These are phyloP conservation scores for Gonocerus acuteangulatus DNA, from an alignment of 2,888 invertebrate genomes.

Conservation along the genomic window DNA sequence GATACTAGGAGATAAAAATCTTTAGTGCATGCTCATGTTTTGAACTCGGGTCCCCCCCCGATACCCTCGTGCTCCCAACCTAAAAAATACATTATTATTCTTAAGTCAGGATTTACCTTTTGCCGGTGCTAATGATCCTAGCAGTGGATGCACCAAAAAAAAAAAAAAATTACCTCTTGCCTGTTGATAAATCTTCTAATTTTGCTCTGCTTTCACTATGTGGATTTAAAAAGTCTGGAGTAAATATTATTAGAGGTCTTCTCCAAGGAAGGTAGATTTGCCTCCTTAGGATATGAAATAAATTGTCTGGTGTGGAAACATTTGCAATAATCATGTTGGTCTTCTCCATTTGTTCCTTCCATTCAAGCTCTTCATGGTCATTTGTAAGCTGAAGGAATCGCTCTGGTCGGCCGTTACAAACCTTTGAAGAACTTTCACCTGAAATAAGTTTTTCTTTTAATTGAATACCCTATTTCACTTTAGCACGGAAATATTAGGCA, in stretches of 20 bases:
- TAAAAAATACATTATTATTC: too few relatives aligned
- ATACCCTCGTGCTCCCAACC: too few relatives aligned
- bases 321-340: slow-evolving; percentile 48
- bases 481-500: too few relatives aligned
- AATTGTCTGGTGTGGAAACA: slow-evolving; percentile 67
- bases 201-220: slow-evolving; percentile 65
- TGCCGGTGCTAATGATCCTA: too few relatives aligned
- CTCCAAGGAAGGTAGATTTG: slow-evolving; percentile 71
- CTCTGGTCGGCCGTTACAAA: slow-evolving; percentile 50
- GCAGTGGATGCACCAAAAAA: too few relatives aligned
- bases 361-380: slow-evolving; percentile 54
- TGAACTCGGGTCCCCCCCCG: too few relatives aligned
- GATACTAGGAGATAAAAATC: too few relatives aligned
- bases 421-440: slow-evolving; percentile 57
- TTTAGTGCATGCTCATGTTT: too few relatives aligned
- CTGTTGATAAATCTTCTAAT: slow-evolving; percentile 57
- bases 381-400: slow-evolving; percentile 61
- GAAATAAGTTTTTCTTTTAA: neutral
- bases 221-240: slow-evolving; percentile 69
- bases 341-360: slow-evolving; percentile 54
- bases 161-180: slow-evolving; percentile 50
- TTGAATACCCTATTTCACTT: too few relatives aligned
- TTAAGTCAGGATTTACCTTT: too few relatives aligned
- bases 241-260: slow-evolving; percentile 68
- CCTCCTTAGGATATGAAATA: slow-evolving; percentile 67